A percentile compares a stretch with the other conserved stretches of the same genome.
These are phyloP conservation scores for Marisa cornuarietis DNA, from an alignment of 1,140 invertebrate species.

Conservation along the genomic window DNA sequence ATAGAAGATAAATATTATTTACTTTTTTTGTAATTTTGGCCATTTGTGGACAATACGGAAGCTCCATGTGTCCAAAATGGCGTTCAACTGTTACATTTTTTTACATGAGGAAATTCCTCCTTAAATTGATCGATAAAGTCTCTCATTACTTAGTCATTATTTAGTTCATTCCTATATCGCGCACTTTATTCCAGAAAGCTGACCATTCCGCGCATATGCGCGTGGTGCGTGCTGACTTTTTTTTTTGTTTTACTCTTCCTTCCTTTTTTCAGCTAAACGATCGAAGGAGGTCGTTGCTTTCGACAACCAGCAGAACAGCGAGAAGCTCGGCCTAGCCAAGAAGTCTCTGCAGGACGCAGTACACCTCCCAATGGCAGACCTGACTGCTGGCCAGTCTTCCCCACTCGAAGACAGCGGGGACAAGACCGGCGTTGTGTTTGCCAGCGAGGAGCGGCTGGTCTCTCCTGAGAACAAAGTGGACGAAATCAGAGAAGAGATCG, in stretches of 20 bases:
- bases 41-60: too few species aligned
- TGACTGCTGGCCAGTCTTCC: background rate
- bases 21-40: too few species aligned
- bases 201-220: too few species aligned
- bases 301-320: slow-evolving; percentile 50
- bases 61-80: too few species aligned
- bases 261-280: slow-evolving; percentile 40
- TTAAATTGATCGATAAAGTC: too few species aligned
- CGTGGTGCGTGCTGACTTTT: too few species aligned
- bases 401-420: background rate
- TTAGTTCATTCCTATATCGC: too few species aligned
- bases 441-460: background rate
- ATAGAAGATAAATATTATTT: too few species aligned
- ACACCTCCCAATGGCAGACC: background rate
- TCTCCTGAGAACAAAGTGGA: background rate
- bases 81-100: too few species aligned
- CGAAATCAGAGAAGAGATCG: background rate
- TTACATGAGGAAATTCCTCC: too few species aligned
- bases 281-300: slow-evolving; percentile 43
- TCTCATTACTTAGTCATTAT: too few species aligned
- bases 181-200: too few species aligned
- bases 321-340: slow-evolving; percentile 20
- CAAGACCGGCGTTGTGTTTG: background rate
- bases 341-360: slow-evolving; percentile 11
- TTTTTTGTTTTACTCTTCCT: background rate